A percentile compares a stretch with the other conserved stretches of the same genome.
phyloP scores from a whole-genome alignment of 2,797 vertebrate genomes.

The Acrossocheilus wenchowensis region DNA sequence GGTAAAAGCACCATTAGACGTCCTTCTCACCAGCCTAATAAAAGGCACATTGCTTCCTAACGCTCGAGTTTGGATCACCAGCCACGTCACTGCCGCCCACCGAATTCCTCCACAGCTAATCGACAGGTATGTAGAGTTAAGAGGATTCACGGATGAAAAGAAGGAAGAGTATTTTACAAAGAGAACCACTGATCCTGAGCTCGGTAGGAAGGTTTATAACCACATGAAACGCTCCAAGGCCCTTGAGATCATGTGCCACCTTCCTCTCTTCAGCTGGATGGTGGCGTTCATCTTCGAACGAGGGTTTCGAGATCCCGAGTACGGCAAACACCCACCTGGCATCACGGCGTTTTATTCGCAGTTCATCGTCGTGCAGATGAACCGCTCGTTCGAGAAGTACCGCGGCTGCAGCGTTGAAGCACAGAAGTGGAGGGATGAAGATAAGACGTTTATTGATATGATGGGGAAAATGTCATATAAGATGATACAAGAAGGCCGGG shows the following conservation, averaged over 20 bases:
- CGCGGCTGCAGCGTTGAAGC: conserved; percentile 40
- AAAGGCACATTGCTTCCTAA: conserved; percentile 71
- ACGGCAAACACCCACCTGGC: conserved; percentile 57
- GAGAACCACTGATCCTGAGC: conserved; percentile 56
- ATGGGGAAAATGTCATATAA: conserved; percentile 73
- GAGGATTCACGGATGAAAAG: conserved; percentile 72
- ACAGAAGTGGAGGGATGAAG: conserved; percentile 64
- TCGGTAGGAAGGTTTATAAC: conserved; percentile 52
- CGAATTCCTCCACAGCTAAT: conserved; percentile 70
- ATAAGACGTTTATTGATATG: conserved; percentile 56
- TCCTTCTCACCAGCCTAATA: conserved; percentile 76
- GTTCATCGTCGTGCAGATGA: conserved; percentile 71
- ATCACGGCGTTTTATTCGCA: conserved; percentile 71
- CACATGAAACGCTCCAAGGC: conserved; percentile 63
- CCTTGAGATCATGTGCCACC: conserved; percentile 66
- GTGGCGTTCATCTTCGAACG: conserved; percentile 65
- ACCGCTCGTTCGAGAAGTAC: conserved; percentile 73
- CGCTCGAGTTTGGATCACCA: conserved; percentile 75
- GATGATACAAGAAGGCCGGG: conserved; percentile 64
- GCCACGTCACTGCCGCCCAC: conserved; percentile 63
- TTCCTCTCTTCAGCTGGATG: conserved; percentile 73
- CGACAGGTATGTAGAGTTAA: conserved; percentile 69
- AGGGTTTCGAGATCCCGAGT: conserved; percentile 40
- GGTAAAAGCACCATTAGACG: conserved; percentile 56
- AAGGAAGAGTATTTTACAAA: conserved; percentile 72